Base-by-base conservation (phyloP, 2,888 invertebrate species). In the Troilus luridus region DNA sequence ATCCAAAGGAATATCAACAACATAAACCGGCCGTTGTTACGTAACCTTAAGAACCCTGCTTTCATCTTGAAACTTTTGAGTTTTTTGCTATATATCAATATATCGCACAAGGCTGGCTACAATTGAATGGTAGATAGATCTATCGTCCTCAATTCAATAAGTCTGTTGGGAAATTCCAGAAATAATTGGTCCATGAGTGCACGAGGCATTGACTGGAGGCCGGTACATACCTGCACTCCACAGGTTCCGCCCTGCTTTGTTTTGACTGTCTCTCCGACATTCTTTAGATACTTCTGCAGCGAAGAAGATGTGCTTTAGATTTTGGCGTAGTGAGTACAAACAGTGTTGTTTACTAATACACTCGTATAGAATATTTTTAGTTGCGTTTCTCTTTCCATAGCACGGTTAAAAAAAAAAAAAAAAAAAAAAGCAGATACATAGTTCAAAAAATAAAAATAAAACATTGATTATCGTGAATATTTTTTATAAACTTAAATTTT, bases 251-350 rank as follows among this genome's bases (percentile, higher is more conserved):
- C 41, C 72, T 77, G 72, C 72, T 14, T 77, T 21, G 72, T 77
- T 17, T 41, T 77, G 72, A 17, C 72, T 77, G 72, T 19, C 72
- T 17, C 17, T 5, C 72, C 17, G 72, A 9, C 85, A 85, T 85
- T 85, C 85, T 85, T 85, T 85, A 6, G 5, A 14, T n/a, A 7
- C 9, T 8, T 85, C 54, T 85, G 56, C 85, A 56, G 12, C 56
- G 17, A 58, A 27, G 21, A 85, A 85, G 85, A 85, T 85, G 85
- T 85, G 85, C n/a, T 85, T 85, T n/a, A 10, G 85, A 3, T 85
- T 85, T 58, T 14, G 21, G 11, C 56, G 56, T n/a, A 56, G 85
- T 85, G 21, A 85, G 85, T 85, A 85, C n/a, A n/a, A n/a, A n/a
- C n/a, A n/a, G n/a, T n/a, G n/a, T n/a, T n/a, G n/a, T n/a, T n/a